Evolutionary conservation across 1,140 invertebrate genomes (phyloP).

Genomic region (Eurosta solidaginis): DNA sequence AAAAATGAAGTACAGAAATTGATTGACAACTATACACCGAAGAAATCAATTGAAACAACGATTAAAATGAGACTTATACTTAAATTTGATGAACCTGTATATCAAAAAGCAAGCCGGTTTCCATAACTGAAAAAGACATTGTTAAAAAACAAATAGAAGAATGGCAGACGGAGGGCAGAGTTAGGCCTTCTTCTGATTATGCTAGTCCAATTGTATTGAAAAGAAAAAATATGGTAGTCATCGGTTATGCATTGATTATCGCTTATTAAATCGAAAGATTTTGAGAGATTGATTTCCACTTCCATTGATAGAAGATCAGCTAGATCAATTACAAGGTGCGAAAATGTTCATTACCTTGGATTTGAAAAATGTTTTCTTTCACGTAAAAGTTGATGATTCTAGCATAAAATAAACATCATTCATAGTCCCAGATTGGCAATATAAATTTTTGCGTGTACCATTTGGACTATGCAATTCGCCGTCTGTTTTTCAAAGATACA

Average conservation of each 20-base stretch:
- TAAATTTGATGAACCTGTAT: slow-evolving; percentile 39
- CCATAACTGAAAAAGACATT: no score
- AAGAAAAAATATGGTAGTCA: slow-evolving; percentile 35
- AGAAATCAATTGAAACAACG: not conserved
- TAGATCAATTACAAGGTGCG: slow-evolving; percentile 28
- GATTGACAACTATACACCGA: not conserved
- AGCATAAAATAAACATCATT: slow-evolving; percentile 29
- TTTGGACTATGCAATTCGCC: slow-evolving; percentile 24
- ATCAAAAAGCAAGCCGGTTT: slow-evolving; percentile 36
- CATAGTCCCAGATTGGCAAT: slow-evolving; percentile 22
- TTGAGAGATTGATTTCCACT: slow-evolving; percentile 16
- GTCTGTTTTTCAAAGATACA: slow-evolving; percentile 1
- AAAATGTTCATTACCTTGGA: slow-evolving; percentile 31
- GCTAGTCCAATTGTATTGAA: slow-evolving; percentile 40
- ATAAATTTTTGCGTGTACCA: not conserved
- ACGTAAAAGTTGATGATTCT: slow-evolving; percentile 13
- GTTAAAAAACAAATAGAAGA: slow-evolving; percentile 38
- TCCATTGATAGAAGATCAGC: slow-evolving; percentile 29
- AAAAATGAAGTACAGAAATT: slow-evolving; percentile 33
- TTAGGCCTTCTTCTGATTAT: slow-evolving; percentile 41
- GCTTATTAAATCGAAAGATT: slow-evolving; percentile 36
- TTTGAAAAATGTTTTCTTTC: slow-evolving; percentile 30
- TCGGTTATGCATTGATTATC: slow-evolving; percentile 39
- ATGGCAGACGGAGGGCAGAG: slow-evolving; percentile 41
- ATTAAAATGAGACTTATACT: slow-evolving; percentile 39